Evolutionary conservation across 2,888 invertebrate species (phyloP).

Genomic region (Agonopterix subpropinquella): DNA sequence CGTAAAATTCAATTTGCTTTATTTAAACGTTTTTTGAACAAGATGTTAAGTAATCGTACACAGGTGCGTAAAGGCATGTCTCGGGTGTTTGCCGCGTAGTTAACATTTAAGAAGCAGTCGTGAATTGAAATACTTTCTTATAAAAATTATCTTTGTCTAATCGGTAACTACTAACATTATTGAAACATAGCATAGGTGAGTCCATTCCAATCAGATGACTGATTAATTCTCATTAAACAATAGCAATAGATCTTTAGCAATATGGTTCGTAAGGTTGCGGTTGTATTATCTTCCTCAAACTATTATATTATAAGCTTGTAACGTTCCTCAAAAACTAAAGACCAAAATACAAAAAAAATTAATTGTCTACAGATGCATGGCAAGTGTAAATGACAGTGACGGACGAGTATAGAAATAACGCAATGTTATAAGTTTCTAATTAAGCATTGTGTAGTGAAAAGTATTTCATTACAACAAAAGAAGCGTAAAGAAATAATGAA

Average conservation of each 20-base stretch:
- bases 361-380: conserved; percentile 62
- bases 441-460: background rate
- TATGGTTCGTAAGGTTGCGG: background rate
- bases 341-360: background rate
- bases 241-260: background rate
- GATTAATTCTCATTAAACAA: too few species aligned
- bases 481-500: background rate
- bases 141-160: too few species aligned
- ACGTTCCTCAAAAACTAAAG: too few species aligned
- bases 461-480: too few species aligned
- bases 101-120: conserved; percentile 21
- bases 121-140: too few species aligned
- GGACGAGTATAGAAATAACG: conserved; percentile 9
- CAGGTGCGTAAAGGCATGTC: too few species aligned
- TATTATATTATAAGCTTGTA: background rate
- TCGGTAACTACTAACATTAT: too few species aligned
- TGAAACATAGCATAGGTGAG: too few species aligned
- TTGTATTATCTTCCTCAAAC: background rate
- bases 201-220: too few species aligned
- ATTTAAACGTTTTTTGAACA: background rate
- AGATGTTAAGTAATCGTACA: background rate
- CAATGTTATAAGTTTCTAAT: background rate
- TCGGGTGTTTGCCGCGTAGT: too few species aligned
- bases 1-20: conserved; percentile 3
- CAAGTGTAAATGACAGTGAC: conserved; percentile 22